Percentiles rank a stretch among this genome's conserved stretches.
phyloP scores from a whole-genome alignment of 2,113 vertebrate genomes.

The Pseudorectes ferrugineus region DNA sequence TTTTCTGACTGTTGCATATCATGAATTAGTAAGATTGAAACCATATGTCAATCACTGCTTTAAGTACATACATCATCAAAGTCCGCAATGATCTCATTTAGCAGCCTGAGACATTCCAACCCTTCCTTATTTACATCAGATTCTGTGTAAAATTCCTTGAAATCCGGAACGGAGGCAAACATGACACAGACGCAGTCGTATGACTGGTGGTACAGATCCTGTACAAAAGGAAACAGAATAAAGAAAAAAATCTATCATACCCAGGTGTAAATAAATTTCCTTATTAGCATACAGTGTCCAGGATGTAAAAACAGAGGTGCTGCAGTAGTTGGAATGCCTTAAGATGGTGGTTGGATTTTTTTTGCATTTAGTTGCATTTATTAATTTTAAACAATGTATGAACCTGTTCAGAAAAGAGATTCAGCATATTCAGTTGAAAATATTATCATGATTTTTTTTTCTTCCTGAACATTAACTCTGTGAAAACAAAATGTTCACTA shows the following conservation, averaged over 20 bases:
- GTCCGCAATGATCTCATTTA: constrained; percentile 97
- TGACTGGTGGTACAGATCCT: constrained; percentile 97
- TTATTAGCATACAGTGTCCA: not conserved
- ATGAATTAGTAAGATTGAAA: not conserved
- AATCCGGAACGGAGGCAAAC: constrained; percentile 98
- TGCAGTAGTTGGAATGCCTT: not conserved
- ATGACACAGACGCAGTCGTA: constrained; percentile 97
- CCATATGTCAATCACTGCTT: not conserved
- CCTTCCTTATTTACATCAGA: constrained; percentile 98
- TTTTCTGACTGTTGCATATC: not conserved
- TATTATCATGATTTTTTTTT: not conserved
- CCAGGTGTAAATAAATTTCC: not conserved
- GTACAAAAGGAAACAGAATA: constrained; percentile 2
- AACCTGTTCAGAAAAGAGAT: not conserved
- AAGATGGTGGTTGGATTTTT: not conserved
- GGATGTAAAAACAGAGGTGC: not conserved
- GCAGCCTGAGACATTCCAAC: constrained; percentile 91
- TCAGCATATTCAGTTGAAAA: not conserved
- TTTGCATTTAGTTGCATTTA: not conserved
- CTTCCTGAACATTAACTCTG: not conserved
- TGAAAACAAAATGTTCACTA: not conserved
- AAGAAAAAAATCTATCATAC: not conserved
- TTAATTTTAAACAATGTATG: not conserved
- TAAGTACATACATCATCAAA: constrained; percentile 89
- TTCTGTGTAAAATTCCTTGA: constrained; percentile 98